Conservation (phyloP, 2,888 invertebrate genomes). For the Alsophila aescularia region DNA sequence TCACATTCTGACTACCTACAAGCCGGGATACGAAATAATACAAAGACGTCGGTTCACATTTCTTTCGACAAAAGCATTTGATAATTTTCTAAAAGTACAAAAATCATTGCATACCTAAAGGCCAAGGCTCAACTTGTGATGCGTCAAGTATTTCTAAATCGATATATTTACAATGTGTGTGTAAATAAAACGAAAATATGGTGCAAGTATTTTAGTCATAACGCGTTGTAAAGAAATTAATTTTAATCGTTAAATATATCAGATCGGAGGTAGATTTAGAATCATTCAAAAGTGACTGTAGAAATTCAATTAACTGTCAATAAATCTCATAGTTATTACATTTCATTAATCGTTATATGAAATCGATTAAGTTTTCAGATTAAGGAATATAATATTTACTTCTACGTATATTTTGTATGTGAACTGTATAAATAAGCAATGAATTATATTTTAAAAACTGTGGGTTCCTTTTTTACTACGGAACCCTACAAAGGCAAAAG, state of each 20-base stretch:
- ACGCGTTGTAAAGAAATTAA: conserved; percentile 8
- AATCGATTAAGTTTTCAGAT: too few species aligned
- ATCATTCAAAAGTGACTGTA: neutral
- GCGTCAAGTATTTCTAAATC: conserved; percentile 17
- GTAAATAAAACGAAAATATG: conserved; percentile 3
- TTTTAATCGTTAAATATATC: neutral
- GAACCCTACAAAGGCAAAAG: too few species aligned
- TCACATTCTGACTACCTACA: too few species aligned
- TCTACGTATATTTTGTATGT: too few species aligned
- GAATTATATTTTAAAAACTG: too few species aligned
- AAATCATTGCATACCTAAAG: neutral
- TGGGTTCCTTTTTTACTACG: too few species aligned
- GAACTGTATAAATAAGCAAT: too few species aligned
- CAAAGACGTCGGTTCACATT: neutral
- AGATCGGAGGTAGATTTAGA: conserved; percentile 9
- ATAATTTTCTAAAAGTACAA: conserved; percentile 15
- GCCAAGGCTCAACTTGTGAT: conserved; percentile 20
- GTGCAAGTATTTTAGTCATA: conserved; percentile 13
- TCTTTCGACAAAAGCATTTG: neutral
- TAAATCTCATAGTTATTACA: too few species aligned
- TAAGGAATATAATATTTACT: too few species aligned
- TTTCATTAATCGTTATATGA: too few species aligned
- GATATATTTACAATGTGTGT: conserved; percentile 18
- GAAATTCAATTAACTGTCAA: too few species aligned
- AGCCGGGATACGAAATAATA: too few species aligned